Evolutionary conservation across 1,140 invertebrate genomes (phyloP).

Genomic region (Diuraphis noxia): DNA sequence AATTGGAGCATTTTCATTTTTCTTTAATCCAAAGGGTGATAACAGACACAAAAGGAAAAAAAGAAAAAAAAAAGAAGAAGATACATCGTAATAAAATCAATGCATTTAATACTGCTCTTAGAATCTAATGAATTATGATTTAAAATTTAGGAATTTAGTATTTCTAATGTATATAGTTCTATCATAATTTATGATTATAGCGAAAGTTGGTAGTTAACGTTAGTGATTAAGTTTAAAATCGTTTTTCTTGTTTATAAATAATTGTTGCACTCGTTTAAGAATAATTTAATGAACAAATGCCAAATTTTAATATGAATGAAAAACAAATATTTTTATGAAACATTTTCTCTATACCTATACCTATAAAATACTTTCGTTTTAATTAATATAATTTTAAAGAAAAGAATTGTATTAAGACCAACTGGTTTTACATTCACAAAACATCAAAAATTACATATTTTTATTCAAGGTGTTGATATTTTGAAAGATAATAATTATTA

Average conservation of each 20-base stretch:
- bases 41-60: too few relatives aligned
- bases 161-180: background rate
- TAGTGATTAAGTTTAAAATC: background rate
- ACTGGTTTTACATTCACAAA: background rate
- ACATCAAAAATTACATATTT: background rate
- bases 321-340: background rate
- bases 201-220: background rate
- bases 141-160: too few relatives aligned
- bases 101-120: too few relatives aligned
- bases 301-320: background rate
- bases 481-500: too few relatives aligned
- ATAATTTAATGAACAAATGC: background rate
- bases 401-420: background rate
- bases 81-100: too few relatives aligned
- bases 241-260: background rate
- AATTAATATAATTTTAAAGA: background rate
- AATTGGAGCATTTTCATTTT: too few relatives aligned
- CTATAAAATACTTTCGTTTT: background rate
- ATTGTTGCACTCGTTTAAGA: background rate
- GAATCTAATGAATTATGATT: too few relatives aligned
- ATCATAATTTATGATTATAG: background rate
- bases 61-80: too few relatives aligned
- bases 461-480: background rate
- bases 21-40: too few relatives aligned
- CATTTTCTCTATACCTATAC: background rate